A percentile compares a stretch with the other conserved stretches of the same genome.
Conservation (phyloP, 2,113 vertebrate species). For the Todiramphus saurophagus region DNA sequence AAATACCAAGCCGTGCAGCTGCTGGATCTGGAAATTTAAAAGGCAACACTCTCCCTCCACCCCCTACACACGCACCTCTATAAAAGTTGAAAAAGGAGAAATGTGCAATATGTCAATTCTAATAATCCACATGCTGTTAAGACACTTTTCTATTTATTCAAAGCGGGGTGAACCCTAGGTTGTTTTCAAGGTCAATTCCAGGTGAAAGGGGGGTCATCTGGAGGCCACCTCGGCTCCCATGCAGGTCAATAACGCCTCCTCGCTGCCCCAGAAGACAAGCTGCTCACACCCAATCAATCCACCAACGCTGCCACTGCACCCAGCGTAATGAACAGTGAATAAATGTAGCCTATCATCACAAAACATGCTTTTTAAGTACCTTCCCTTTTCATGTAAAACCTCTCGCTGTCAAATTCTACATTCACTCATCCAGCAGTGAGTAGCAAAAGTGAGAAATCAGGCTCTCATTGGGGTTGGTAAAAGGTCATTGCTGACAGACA, state of each 20-base stretch:
- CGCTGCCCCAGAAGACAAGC: constrained; percentile 82
- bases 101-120: constrained; percentile 84
- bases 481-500: constrained; percentile 99
- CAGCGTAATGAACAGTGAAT: constrained; percentile 92
- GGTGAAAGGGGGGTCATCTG: constrained; percentile 93
- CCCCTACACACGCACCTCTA: constrained; percentile 61
- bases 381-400: constrained; percentile 99
- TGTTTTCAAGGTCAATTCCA: constrained; percentile 97
- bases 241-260: constrained; percentile 95
- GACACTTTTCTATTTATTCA: constrained; percentile 82
- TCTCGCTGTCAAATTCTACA: constrained; percentile 95
- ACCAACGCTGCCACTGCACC: constrained; percentile 79
- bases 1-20: constrained; percentile 84
- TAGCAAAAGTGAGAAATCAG: constrained; percentile 92
- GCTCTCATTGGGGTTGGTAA: constrained; percentile 97
- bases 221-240: constrained; percentile 89
- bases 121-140: constrained; percentile 84
- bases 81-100: constrained; percentile 77
- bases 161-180: constrained; percentile 80
- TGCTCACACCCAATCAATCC: constrained; percentile 89
- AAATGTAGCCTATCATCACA: constrained; percentile 97
- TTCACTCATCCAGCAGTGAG: constrained; percentile 89
- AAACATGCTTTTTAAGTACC: constrained; percentile 96
- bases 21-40: constrained; percentile 80
- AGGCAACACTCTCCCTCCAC: constrained; percentile 51